Base-by-base conservation (phyloP, 2,888 invertebrate genomes). In the Crossocerus cetratus region DNA sequence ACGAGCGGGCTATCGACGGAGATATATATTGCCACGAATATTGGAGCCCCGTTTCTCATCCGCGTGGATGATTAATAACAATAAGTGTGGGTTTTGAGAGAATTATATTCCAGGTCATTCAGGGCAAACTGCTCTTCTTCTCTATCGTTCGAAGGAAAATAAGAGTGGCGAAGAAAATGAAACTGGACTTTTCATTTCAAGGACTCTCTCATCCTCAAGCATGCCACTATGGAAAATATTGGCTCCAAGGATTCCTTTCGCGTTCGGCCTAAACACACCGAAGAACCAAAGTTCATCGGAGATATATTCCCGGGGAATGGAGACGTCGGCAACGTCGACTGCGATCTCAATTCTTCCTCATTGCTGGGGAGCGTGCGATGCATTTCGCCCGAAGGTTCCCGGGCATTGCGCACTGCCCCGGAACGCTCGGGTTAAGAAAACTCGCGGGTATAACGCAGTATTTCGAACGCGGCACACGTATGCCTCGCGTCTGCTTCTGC, bases 21-120 rank as follows among this genome's bases (percentile, higher is more conserved):
- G 64, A 74, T n/a, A 74, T 77, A n/a, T 79, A 79, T 80, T 62
- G 77, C 81, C 53, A 44, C 61, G 69, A 73, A 78, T 81, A 81
- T 81, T 62, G 70, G 70, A 11, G 54, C 49, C 43, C 54, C 65
- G 66, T 80, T 81, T 74, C 64, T 81, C 80, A 74, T 63, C 60
- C 63, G 54, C 53, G n/a, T n/a, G n/a, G n/a, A n/a, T 61, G 56
- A 5, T 3, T 3, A 32, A 4, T 32, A 32, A 32, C 32, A 32
- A 32, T 32, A 32, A 32, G 32, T 32, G 8, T 32, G 71, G 62
- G n/a, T n/a, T n/a, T n/a, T n/a, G n/a, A n/a, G n/a, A n/a, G n/a
- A n/a, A n/a, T n/a, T n/a, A n/a, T n/a, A n/a, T n/a, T n/a, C n/a
- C n/a, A n/a, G n/a, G n/a, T n/a, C n/a, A n/a, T n/a, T n/a, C n/a